Conservation (phyloP, 2,113 vertebrate genomes). For the Tympanuchus pallidicinctus region DNA sequence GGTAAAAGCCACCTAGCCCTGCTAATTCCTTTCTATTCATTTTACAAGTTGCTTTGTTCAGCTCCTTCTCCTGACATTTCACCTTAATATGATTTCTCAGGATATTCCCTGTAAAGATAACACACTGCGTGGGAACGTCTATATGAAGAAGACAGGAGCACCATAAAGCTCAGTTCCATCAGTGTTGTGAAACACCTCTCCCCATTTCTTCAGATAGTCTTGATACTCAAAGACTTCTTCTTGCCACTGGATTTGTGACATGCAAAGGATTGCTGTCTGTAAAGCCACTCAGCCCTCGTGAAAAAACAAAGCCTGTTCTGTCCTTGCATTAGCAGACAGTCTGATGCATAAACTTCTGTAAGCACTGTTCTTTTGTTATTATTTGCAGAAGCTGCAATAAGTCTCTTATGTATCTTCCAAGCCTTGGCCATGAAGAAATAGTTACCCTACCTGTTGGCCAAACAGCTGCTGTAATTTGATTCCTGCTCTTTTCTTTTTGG, state of each 20-base stretch:
- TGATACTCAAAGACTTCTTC: neutral
- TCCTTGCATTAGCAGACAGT: neutral
- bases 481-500: neutral
- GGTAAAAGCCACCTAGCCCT: neutral
- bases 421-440: neutral
- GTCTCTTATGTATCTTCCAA: neutral
- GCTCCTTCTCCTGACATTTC: neutral
- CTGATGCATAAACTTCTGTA: neutral
- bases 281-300: neutral
- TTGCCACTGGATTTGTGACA: neutral
- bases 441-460: slow-evolving; percentile 39
- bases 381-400: neutral
- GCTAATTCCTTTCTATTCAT: neutral
- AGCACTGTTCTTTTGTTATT: neutral
- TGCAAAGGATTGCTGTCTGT: neutral
- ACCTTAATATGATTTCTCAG: neutral
- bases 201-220: neutral
- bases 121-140: neutral
- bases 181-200: neutral
- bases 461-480: slow-evolving; percentile 2
- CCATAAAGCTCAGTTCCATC: neutral
- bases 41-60: neutral
- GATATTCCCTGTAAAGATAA: neutral
- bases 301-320: neutral
- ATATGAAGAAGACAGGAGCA: neutral